Evolutionary conservation across 2,888 invertebrate species (phyloP).

Genomic region (Podotricha telesiphe): DNA sequence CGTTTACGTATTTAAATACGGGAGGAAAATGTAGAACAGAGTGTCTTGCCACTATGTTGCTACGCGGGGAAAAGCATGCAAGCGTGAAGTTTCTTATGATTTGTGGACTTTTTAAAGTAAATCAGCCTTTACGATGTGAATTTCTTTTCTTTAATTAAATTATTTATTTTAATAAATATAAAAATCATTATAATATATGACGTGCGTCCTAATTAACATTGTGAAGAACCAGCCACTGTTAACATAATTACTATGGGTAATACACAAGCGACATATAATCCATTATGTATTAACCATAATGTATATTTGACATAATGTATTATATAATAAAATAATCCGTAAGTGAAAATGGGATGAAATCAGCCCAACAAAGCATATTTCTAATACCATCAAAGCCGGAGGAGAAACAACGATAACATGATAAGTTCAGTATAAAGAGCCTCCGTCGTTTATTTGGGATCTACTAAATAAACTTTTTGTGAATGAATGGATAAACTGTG

Average conservation of each 20-base stretch:
- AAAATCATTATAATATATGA: no score
- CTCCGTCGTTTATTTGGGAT: slow-evolving; percentile 8
- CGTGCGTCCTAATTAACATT: neutral
- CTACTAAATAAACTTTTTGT: slow-evolving; percentile 9
- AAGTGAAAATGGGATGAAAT: slow-evolving; percentile 12
- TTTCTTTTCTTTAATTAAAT: no score
- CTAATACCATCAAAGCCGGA: slow-evolving; percentile 18
- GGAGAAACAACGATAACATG: slow-evolving; percentile 6
- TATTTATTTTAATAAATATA: no score
- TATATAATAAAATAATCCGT: slow-evolving; percentile 8
- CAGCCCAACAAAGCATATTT: slow-evolving; percentile 19
- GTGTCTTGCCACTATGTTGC: no score
- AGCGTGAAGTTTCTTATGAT: no score
- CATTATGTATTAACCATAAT: slow-evolving; percentile 10
- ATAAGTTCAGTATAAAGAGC: slow-evolving; percentile 15
- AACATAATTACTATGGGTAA: neutral
- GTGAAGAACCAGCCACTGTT: neutral
- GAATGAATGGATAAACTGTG: slow-evolving; percentile 6
- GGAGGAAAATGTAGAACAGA: no score
- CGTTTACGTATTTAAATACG: no score
- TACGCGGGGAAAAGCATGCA: no score
- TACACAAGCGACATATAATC: neutral
- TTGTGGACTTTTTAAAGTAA: no score
- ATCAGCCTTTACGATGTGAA: no score
- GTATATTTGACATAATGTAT: slow-evolving; percentile 10